A percentile compares a stretch with the other conserved stretches of the same genome.
These are phyloP conservation scores for Pipistrellus nathusii DNA, from an alignment of 2,797 vertebrate genomes.

Conservation along the genomic window DNA sequence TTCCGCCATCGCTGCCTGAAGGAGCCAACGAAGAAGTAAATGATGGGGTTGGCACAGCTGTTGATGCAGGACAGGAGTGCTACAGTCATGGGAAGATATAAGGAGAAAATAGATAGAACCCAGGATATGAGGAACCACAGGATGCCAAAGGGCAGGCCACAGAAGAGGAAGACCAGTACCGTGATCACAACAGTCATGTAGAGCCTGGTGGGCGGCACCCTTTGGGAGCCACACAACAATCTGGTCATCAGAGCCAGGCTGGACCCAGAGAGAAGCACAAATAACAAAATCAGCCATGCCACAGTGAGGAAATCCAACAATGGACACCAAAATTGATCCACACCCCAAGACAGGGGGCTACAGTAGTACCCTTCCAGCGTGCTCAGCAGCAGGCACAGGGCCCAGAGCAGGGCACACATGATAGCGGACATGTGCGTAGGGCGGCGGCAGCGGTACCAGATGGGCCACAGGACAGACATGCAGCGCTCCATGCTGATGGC, in stretches of 20 bases:
- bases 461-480: slow-evolving; percentile 66
- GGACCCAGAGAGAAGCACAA: too few species aligned
- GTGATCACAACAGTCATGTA: slow-evolving; percentile 74
- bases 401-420: slow-evolving; percentile 68
- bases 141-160: too few species aligned
- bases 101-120: too few species aligned
- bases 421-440: slow-evolving; percentile 47
- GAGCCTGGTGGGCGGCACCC: slow-evolving; percentile 57
- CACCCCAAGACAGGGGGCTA: fast-evolving
- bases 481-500: slow-evolving; percentile 82
- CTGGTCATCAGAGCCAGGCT: too few species aligned
- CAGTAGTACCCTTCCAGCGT: neutral
- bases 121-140: too few species aligned
- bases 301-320: too few species aligned
- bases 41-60: slow-evolving; percentile 58
- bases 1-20: neutral
- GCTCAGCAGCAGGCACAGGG: slow-evolving; percentile 70
- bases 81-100: too few species aligned
- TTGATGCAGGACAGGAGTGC: too few species aligned
- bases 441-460: slow-evolving; percentile 83
- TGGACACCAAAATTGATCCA: too few species aligned
- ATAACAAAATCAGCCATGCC: too few species aligned
- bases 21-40: slow-evolving; percentile 70
- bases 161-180: too few species aligned
- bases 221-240: slow-evolving; percentile 39